Evolutionary conservation across 2,888 invertebrate species (phyloP).

Genomic region (Oxytorus armatus): DNA sequence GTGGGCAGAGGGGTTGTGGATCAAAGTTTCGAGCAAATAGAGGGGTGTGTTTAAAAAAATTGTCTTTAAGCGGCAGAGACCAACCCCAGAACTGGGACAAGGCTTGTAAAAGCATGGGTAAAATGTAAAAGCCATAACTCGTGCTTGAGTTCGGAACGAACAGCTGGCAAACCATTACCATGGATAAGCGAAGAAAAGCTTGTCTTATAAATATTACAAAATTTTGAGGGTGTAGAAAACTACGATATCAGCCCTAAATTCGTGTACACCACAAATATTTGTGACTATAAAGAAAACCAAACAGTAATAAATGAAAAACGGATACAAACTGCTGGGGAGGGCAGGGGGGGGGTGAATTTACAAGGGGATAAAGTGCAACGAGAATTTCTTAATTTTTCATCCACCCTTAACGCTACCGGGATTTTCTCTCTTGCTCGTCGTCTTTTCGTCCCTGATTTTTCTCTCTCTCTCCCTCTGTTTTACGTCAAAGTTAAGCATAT

Average conservation of each 20-base stretch:
- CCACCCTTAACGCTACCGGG: background rate
- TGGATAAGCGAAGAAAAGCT: background rate
- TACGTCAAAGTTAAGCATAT: slow-evolving; percentile 44
- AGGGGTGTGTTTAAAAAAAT: slow-evolving; percentile 48
- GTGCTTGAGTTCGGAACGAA: slow-evolving; percentile 13
- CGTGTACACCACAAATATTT: slow-evolving; percentile 41
- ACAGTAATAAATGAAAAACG: slow-evolving; percentile 32
- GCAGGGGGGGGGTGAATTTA: slow-evolving; percentile 8
- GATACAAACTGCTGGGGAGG: slow-evolving; percentile 35
- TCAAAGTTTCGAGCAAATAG: slow-evolving; percentile 21
- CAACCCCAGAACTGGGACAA: background rate
- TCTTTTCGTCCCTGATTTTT: slow-evolving; percentile 25
- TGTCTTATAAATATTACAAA: background rate
- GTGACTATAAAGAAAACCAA: slow-evolving; percentile 35
- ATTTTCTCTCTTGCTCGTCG: background rate
- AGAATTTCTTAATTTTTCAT: slow-evolving; percentile 43
- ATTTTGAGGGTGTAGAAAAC: background rate
- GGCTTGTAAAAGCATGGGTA: slow-evolving; percentile 7
- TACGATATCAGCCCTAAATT: background rate
- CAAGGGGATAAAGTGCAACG: slow-evolving; percentile 17
- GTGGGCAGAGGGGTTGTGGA: slow-evolving; percentile 4
- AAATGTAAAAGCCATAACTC: slow-evolving; percentile 43
- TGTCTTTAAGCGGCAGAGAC: slow-evolving; percentile 26
- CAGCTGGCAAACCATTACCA: background rate
- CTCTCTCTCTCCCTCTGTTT: background rate